These are phyloP conservation scores for Bufotes viridis DNA, from an alignment of 2,797 vertebrate genomes.

Conservation along the genomic window DNA sequence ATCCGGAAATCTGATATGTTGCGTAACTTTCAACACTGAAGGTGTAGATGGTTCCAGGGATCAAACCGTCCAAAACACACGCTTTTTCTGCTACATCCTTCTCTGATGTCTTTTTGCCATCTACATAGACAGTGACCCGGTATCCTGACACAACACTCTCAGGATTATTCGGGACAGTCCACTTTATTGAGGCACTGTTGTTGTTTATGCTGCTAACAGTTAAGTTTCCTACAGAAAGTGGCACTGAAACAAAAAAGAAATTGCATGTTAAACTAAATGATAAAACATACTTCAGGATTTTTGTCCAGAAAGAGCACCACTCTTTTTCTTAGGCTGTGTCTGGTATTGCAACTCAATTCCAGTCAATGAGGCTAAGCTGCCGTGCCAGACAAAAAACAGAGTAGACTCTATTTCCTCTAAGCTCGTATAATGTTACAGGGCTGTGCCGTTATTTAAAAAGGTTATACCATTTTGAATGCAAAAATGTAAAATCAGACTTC, in stretches of 20 bases:
- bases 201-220: neutral
- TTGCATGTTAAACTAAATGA: neutral
- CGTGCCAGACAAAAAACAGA: neutral
- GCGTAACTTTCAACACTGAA: slow-evolving; percentile 43
- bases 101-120: neutral
- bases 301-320: neutral
- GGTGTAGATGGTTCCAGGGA: slow-evolving; percentile 51
- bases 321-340: neutral
- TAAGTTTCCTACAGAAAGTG: neutral
- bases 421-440: too few species aligned
- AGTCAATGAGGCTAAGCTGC: neutral
- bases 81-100: neutral
- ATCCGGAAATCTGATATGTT: neutral
- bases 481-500: too few species aligned
- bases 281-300: neutral
- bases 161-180: neutral
- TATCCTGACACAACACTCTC: neutral
- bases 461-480: too few species aligned
- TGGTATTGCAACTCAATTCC: neutral
- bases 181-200: neutral
- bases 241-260: neutral
- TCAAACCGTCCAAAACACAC: slow-evolving; percentile 4
- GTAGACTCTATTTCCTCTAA: too few species aligned
- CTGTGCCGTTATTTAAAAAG: too few species aligned
- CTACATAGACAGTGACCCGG: neutral